Conservation (phyloP, 2,113 vertebrate genomes). For the Paramormyrops kingsleyae region DNA sequence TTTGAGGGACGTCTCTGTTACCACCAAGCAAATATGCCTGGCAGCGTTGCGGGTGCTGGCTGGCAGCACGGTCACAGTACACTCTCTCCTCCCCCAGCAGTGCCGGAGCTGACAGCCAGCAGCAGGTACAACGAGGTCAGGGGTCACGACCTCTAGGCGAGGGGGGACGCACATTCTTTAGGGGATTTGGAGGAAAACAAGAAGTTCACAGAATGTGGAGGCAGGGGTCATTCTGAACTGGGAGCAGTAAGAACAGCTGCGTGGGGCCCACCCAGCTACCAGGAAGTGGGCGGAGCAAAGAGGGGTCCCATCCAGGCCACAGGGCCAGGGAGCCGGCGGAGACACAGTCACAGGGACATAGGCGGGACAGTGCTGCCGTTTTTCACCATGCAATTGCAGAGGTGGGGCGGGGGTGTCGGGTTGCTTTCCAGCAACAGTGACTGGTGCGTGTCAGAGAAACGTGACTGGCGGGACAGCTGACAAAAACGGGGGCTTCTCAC, state of each 20-base stretch:
- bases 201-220: background rate
- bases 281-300: background rate
- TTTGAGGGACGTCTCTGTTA: background rate
- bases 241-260: background rate
- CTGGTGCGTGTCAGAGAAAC: background rate
- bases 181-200: background rate
- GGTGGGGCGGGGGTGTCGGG: background rate
- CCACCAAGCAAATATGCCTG: background rate
- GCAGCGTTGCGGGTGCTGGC: background rate
- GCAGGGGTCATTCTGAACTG: background rate
- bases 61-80: background rate
- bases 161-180: background rate
- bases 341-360: background rate
- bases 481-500: background rate
- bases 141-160: background rate
- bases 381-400: background rate
- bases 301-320: background rate
- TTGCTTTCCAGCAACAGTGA: background rate
- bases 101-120: background rate
- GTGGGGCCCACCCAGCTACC: background rate
- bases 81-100: background rate
- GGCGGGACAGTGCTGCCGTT: background rate
- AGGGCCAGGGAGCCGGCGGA: background rate
- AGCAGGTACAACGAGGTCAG: background rate
- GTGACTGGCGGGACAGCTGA: background rate